Conservation (phyloP, 1,140 invertebrate species). For the Teleopsis dalmanni region DNA sequence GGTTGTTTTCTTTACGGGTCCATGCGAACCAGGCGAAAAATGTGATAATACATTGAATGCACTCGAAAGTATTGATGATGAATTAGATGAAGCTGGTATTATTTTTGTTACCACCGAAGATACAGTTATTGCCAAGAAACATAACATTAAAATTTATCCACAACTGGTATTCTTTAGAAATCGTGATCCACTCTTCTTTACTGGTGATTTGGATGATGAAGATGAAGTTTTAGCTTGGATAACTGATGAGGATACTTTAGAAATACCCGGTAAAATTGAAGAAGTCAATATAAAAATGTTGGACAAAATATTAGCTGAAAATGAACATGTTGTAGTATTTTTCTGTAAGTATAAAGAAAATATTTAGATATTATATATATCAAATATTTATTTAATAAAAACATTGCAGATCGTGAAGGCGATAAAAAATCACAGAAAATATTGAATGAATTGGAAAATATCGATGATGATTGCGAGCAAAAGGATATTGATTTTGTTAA, state of each 20-base stretch:
- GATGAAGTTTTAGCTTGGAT: slow-evolving; percentile 86
- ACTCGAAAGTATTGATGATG: slow-evolving; percentile 88
- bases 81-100: slow-evolving; percentile 86
- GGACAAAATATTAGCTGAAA: slow-evolving; percentile 81
- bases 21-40: slow-evolving; percentile 77
- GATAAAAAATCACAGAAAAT: slow-evolving; percentile 87
- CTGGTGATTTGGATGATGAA: slow-evolving; percentile 80
- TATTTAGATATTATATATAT: not conserved
- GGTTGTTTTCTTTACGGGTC: slow-evolving; percentile 86
- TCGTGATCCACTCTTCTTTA: slow-evolving; percentile 66
- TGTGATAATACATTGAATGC: slow-evolving; percentile 79
- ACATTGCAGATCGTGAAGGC: slow-evolving; percentile 68
- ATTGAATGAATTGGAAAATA: slow-evolving; percentile 83
- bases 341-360: slow-evolving; percentile 69
- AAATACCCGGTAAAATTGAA: slow-evolving; percentile 87
- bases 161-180: slow-evolving; percentile 85
- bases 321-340: slow-evolving; percentile 83
- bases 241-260: slow-evolving; percentile 83
- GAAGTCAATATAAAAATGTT: slow-evolving; percentile 88
- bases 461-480: slow-evolving; percentile 89
- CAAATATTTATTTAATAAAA: slow-evolving; percentile 6
- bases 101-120: slow-evolving; percentile 92
- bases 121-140: slow-evolving; percentile 68
- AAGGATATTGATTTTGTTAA: slow-evolving; percentile 90
- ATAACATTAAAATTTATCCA: slow-evolving; percentile 77